A percentile compares a stretch with the other conserved stretches of the same genome.
Conservation (phyloP, 2,797 vertebrate genomes). For the Hemibagrus guttatus region DNA sequence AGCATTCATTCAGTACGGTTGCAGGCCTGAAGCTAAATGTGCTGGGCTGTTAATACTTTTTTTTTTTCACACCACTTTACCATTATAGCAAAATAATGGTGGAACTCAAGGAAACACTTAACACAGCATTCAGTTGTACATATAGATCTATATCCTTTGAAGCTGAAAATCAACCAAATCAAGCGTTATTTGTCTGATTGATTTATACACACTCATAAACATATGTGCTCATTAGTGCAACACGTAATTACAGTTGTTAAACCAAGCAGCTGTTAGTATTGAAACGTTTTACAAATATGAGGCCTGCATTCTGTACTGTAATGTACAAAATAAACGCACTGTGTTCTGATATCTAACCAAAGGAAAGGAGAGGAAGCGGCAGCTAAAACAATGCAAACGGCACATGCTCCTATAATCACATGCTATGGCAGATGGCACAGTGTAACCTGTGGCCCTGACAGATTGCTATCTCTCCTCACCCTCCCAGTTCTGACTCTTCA, state of each 20-base stretch:
- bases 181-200: conserved; percentile 36
- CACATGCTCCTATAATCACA: conserved; percentile 70
- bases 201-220: conserved; percentile 29
- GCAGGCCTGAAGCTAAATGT: conserved; percentile 43
- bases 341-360: conserved; percentile 7
- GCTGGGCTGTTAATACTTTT: conserved; percentile 40
- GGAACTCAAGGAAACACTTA: conserved; percentile 14
- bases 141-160: conserved; percentile 46
- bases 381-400: conserved; percentile 70
- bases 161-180: conserved; percentile 41
- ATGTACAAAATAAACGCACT: not conserved
- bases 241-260: conserved; percentile 28
- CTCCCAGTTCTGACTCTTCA: conserved; percentile 61
- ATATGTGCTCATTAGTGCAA: conserved; percentile 46
- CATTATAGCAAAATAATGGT: conserved; percentile 34
- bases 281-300: not conserved
- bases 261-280: conserved; percentile 9
- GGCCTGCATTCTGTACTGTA: not conserved
- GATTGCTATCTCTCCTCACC: conserved; percentile 74
- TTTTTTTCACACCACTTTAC: not conserved
- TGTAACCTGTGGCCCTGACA: conserved; percentile 74
- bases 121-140: conserved; percentile 42
- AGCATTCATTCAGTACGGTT: conserved; percentile 40
- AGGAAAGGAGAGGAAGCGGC: conserved; percentile 57
- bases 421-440: conserved; percentile 75